Percentiles rank a stretch among this genome's conserved stretches.
Evolutionary conservation across 1,140 invertebrate genomes (phyloP).

Genomic region (Aphelenchoides besseyi): DNA sequence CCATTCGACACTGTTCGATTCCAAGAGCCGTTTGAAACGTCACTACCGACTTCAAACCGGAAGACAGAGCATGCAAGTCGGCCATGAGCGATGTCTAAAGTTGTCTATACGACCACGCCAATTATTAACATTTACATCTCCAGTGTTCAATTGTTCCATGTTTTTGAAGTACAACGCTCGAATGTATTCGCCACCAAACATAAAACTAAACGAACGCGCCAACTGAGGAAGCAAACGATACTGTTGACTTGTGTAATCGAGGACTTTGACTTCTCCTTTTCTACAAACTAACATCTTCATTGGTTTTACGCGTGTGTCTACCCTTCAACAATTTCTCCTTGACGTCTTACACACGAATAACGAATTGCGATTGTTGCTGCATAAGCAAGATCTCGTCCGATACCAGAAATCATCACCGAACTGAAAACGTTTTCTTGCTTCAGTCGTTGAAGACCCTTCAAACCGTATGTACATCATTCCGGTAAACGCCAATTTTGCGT

Average conservation of each 20-base stretch:
- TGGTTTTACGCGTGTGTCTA: not conserved
- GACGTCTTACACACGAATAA: constrained; percentile 70
- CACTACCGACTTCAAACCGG: constrained; percentile 82
- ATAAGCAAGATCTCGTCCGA: constrained; percentile 44
- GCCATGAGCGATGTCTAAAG: constrained; percentile 33
- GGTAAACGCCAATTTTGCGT: constrained; percentile 82
- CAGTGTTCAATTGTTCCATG: constrained; percentile 73
- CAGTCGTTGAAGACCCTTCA: too few relatives aligned
- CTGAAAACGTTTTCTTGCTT: too few relatives aligned
- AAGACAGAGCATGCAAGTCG: constrained; percentile 77
- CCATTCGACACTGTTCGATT: constrained; percentile 75
- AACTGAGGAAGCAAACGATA: constrained; percentile 80
- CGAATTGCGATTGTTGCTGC: constrained; percentile 66
- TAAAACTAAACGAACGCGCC: constrained; percentile 75
- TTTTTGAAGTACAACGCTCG: constrained; percentile 78
- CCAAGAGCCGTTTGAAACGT: constrained; percentile 72
- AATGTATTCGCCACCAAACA: constrained; percentile 72
- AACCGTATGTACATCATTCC: constrained; percentile 64
- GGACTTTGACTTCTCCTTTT: constrained; percentile 76
- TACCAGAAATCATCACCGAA: constrained; percentile 33
- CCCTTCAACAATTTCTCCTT: constrained; percentile 65
- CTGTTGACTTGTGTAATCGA: constrained; percentile 87
- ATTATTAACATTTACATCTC: not conserved
- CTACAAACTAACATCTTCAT: not conserved
- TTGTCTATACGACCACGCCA: not conserved